These are phyloP conservation scores for Danionella cerebrum DNA, from an alignment of 2,113 vertebrate genomes.

Conservation along the genomic window DNA sequence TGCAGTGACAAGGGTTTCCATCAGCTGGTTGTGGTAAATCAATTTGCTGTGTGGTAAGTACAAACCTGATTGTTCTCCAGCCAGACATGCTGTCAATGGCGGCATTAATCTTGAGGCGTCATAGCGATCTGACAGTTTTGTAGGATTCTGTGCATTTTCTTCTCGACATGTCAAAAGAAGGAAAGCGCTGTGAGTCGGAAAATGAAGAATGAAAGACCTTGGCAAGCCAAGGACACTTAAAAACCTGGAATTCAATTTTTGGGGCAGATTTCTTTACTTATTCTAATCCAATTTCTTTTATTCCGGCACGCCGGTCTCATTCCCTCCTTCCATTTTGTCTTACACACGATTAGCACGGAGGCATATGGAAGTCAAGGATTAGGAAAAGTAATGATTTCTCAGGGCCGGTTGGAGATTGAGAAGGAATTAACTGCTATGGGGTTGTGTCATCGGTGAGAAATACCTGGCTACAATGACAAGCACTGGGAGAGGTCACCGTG, in stretches of 20 bases:
- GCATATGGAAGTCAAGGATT: conserved; percentile 29
- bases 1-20: conserved; percentile 9
- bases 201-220: conserved; percentile 34
- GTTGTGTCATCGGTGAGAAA: neutral
- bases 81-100: conserved; percentile 22
- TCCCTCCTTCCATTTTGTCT: conserved; percentile 34
- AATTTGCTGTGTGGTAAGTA: conserved; percentile 25
- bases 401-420: conserved; percentile 11
- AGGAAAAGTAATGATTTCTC: conserved; percentile 38
- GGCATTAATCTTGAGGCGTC: conserved; percentile 28
- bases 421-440: conserved; percentile 34
- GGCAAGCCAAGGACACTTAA: conserved; percentile 35
- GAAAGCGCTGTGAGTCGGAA: conserved; percentile 25
- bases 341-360: conserved; percentile 34
- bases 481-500: conserved; percentile 15
- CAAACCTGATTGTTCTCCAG: conserved; percentile 19
- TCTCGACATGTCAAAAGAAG: conserved; percentile 24
- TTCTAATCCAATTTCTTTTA: conserved; percentile 41
- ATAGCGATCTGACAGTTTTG: conserved; percentile 15
- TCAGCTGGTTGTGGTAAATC: conserved; percentile 16
- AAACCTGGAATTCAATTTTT: conserved; percentile 25
- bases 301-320: conserved; percentile 19
- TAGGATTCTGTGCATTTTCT: conserved; percentile 19
- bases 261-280: conserved; percentile 34
- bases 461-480: conserved; percentile 24